Conservation (phyloP, 2,888 invertebrate genomes). For the Parnassius apollo region DNA sequence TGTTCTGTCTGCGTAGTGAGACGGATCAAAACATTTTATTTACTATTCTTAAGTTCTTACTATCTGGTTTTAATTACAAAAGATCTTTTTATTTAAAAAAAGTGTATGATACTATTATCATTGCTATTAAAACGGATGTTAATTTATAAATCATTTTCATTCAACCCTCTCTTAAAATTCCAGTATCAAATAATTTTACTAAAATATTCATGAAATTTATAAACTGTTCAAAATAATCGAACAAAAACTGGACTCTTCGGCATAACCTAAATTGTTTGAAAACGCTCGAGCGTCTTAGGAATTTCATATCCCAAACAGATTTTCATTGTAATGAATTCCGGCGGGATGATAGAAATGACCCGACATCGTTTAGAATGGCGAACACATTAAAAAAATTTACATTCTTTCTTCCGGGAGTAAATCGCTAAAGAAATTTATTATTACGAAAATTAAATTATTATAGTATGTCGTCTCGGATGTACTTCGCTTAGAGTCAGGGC, state of each 20-base stretch:
- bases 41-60: too few relatives aligned
- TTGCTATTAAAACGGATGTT: neutral
- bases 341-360: constrained; percentile 31
- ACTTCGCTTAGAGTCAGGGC: too few relatives aligned
- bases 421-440: constrained; percentile 12
- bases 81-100: too few relatives aligned
- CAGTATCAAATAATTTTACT: constrained; percentile 2
- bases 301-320: constrained; percentile 71
- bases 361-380: constrained; percentile 15
- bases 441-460: constrained; percentile 15
- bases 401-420: constrained; percentile 12
- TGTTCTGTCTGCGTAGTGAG: too few relatives aligned
- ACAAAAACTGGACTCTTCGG: constrained; percentile 37
- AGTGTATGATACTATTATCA: too few relatives aligned
- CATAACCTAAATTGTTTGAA: constrained; percentile 47
- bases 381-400: constrained; percentile 20
- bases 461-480: too few relatives aligned
- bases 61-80: too few relatives aligned
- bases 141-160: constrained; percentile 1
- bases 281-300: constrained; percentile 53
- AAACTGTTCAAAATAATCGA: constrained; percentile 20
- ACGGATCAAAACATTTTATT: too few relatives aligned
- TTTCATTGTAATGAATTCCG: constrained; percentile 62
- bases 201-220: constrained; percentile 13
- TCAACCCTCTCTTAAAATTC: constrained; percentile 1